Evolutionary conservation across 2,797 vertebrate species (phyloP), one percentile per base, ranked within the genome.

Genomic region (Chelon labrosus): DNA sequence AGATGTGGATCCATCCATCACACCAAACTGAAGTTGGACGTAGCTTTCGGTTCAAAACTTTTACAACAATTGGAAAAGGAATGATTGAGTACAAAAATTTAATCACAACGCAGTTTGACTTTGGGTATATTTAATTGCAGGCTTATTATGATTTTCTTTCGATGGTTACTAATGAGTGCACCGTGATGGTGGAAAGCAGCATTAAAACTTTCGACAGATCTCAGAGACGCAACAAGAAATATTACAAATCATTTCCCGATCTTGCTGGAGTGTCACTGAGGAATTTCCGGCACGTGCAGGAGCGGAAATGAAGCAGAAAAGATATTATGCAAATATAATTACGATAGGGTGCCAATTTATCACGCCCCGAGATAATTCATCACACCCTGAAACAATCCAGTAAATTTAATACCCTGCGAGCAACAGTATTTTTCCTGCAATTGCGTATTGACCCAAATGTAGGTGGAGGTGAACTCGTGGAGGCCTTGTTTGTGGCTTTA

Each of bases 251-350:
- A 80, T 82, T 85, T 77, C 63, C 46, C 78, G 59, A 70, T 85
- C 41, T 62, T 49, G 38, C 41, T 16, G 17, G 35, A 44, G 57
- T 31, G 65, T 73, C 42, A 47, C 67, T 55, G 27, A 64, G 31
- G 60, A 68, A 77, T 76, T 69, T 84, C 72, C 58, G 7, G 59
- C 64, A 74, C 27, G 79, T 70, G 78, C 80, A 80, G 59, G 66
- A 81, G 76, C 25, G 80, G 88, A 94, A 91, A 92, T 90, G 85
- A 93, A 89, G 72, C 85, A 83, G 82, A 87, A 89, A 88, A 84
- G 80, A 89, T 84, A 91, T 94, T 91, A 92, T 90, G 90, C 85
- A 93, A 93, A 93, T 92, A 85, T 73, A 89, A 91, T 89, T 92
- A 86, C 42, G 66, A 89, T 73, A 75, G 63, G 65, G 75, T 80